These are phyloP conservation scores for Sminthopsis crassicaudata DNA, from an alignment of 2,113 vertebrate genomes.

Conservation along the genomic window DNA sequence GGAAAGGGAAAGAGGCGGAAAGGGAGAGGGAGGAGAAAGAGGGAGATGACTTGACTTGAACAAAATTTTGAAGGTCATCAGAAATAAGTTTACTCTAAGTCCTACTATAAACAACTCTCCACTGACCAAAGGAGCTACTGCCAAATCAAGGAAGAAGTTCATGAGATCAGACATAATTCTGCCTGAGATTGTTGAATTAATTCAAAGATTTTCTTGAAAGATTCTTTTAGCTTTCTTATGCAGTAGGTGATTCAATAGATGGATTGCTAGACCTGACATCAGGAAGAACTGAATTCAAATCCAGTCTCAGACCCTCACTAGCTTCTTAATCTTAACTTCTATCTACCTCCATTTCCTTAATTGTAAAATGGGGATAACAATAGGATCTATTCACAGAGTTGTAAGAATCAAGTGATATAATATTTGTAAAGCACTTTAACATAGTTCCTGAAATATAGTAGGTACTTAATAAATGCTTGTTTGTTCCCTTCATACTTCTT, in stretches of 20 bases:
- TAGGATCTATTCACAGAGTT: background rate
- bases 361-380: background rate
- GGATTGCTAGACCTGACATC: background rate
- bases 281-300: background rate
- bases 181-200: background rate
- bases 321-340: background rate
- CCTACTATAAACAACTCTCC: background rate
- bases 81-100: background rate
- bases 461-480: background rate
- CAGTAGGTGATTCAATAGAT: background rate
- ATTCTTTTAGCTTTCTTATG: background rate
- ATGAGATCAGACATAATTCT: background rate
- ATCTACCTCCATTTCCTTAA: background rate
- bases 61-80: background rate
- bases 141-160: background rate
- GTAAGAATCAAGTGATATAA: background rate
- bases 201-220: background rate
- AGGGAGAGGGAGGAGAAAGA: background rate
- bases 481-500: background rate
- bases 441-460: background rate
- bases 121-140: background rate
- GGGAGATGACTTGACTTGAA: background rate
- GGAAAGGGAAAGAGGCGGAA: no score
- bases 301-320: background rate
- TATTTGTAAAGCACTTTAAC: background rate